Conservation (phyloP, 2,113 vertebrate species). For the Pristiophorus japonicus region DNA sequence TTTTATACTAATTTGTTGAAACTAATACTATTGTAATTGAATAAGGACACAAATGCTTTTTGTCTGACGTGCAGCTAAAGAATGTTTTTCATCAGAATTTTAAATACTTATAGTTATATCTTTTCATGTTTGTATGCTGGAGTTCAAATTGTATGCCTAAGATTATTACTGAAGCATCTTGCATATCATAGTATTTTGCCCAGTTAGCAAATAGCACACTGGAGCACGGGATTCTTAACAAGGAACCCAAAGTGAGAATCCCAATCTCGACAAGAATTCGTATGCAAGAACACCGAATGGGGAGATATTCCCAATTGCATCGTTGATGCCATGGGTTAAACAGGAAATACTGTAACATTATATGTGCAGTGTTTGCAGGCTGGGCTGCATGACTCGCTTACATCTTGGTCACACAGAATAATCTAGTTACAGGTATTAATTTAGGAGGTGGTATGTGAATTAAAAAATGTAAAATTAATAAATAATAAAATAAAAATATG, state of each 20-base stretch:
- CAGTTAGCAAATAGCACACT: not conserved
- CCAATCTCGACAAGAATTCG: not conserved
- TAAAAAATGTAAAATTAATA: not conserved
- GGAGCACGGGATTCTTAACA: not conserved
- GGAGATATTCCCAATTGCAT: not conserved
- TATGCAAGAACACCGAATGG: not conserved
- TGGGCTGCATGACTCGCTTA: not conserved
- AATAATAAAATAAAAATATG: not conserved
- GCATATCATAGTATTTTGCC: no score
- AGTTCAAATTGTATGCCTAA: not conserved
- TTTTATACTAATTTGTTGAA: not conserved
- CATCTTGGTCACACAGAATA: not conserved
- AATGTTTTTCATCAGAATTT: not conserved
- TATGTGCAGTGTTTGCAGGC: not conserved
- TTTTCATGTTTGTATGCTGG: not conserved
- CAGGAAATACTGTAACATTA: not conserved
- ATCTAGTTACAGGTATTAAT: not conserved
- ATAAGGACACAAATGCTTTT: not conserved
- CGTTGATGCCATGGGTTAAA: not conserved
- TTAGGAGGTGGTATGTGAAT: not conserved
- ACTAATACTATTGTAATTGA: not conserved
- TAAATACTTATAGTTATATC: not conserved
- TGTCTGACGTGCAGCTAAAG: not conserved
- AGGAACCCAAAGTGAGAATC: not conserved
- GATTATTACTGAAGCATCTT: no score